Conservation (phyloP, 2,797 vertebrate genomes). For the Enteromius trimaculatus region DNA sequence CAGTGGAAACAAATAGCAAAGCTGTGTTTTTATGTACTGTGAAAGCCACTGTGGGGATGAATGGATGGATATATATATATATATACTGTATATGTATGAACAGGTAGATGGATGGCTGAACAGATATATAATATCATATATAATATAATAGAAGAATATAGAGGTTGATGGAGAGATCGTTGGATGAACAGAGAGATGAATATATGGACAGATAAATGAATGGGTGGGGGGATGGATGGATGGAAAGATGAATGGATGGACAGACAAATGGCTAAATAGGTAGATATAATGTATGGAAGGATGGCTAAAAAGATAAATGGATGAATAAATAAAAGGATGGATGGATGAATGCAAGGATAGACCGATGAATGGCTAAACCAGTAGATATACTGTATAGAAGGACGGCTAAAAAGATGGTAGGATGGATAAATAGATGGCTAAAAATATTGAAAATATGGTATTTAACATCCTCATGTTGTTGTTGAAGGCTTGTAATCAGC, state of each 20-base stretch:
- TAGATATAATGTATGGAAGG: not conserved
- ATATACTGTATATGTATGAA: accelerated
- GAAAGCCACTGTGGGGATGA: not conserved
- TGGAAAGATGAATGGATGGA: not conserved
- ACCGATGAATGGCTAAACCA: not conserved
- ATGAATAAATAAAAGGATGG: not conserved
- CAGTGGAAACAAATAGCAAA: not conserved
- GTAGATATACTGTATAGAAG: not conserved
- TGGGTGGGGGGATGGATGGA: accelerated
- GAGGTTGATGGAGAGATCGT: not conserved
- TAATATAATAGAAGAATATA: not conserved
- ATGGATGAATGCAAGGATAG: accelerated
- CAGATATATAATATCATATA: not conserved
- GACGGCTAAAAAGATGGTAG: not conserved
- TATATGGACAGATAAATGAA: not conserved
- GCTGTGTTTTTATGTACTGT: not conserved
- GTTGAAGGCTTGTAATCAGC: not conserved
- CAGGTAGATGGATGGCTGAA: not conserved
- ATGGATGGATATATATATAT: accelerated
- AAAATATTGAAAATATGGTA: not conserved
- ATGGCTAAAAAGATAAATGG: not conserved
- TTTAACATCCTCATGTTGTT: not conserved
- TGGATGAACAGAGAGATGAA: not conserved
- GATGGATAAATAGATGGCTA: no score
- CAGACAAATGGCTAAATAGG: not conserved